phyloP scores from a whole-genome alignment of 2,888 invertebrate genomes.

The Drosophila lutescens region DNA sequence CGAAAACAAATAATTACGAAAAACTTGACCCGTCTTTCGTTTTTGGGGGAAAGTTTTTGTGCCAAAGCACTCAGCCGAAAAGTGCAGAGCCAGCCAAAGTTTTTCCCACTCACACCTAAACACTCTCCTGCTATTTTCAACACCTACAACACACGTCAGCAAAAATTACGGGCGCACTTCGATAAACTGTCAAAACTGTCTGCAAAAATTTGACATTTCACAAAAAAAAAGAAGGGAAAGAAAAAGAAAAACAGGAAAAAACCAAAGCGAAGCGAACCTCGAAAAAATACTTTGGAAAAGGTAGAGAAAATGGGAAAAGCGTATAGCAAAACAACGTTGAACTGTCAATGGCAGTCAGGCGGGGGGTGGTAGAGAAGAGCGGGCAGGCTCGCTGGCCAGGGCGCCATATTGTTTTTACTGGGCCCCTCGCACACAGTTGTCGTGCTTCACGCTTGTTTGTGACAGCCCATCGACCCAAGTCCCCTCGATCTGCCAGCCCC shows the following conservation, averaged over 20 bases:
- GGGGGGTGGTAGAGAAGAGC: conserved; percentile 14
- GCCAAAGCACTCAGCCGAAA: conserved; percentile 54
- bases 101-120: conserved; percentile 23
- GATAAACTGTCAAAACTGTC: conserved; percentile 80
- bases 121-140: conserved; percentile 53
- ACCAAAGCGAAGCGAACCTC: conserved; percentile 11
- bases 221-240: conserved; percentile 43
- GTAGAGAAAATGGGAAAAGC: conserved; percentile 35
- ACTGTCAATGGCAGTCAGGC: conserved; percentile 70
- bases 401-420: conserved; percentile 77
- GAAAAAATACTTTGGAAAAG: conserved; percentile 32
- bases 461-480: conserved; percentile 54
- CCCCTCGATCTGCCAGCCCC: not conserved
- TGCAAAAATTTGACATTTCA: conserved; percentile 78
- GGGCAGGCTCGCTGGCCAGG: conserved; percentile 49
- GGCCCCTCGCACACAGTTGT: conserved; percentile 59
- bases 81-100: conserved; percentile 66
- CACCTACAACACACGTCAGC: conserved; percentile 76
- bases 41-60: conserved; percentile 44
- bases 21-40: conserved; percentile 65
- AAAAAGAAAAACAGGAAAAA: not conserved
- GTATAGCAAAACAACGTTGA: conserved; percentile 66
- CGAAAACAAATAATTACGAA: conserved; percentile 67
- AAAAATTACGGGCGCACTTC: conserved; percentile 75
- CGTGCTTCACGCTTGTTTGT: conserved; percentile 76